Base-by-base conservation (phyloP, 2,113 vertebrate species). In the Tenrec ecaudatus region DNA sequence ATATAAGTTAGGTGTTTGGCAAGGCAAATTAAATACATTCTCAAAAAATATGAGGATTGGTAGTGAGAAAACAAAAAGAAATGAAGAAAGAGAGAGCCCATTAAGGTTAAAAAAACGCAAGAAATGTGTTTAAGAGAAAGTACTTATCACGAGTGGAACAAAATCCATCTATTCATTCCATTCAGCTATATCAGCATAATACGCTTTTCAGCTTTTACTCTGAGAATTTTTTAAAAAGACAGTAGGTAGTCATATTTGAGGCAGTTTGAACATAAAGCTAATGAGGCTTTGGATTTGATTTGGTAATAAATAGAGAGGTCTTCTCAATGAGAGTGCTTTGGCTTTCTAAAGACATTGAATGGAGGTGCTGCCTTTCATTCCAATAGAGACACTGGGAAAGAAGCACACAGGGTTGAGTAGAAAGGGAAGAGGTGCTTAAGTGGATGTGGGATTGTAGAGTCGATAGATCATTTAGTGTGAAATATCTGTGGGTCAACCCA, bases 131-230 rank as follows among this genome's bases (percentile, higher is more conserved):
- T 75, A 19, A 85, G 4, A 10, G 22, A 1, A 81, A 82, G 87
- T 0, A 0, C 0, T n/a, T 75, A 15, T 19, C 6, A 16, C 58
- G 22, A 64, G 0, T 23, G 71, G n/a, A 58, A 33, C 20, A 33
- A 73, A 79, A 82, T 29, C 22, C 1, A 58, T 14, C 62, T 53
- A 69, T 0, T 0, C 16, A 53, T 43, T 80, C 27, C 2, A 68
- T 58, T 75, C 10, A 71, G 43, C 57, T 4, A 29, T 53, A 23
- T 6, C 15, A 82, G 1, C 12, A 62, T 62, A 2, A 6, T 57
- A 36, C 23, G 38, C 23, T 25, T 73, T n/a, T 86, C 12, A 86
- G 1, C 3, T 43, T 94, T 16, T 90, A 17, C n/a, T 62, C 12
- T 83, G 38, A 91, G 23, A 8, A 40, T 73, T 47, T 36, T 36